Conservation (phyloP, 2,888 invertebrate species). For the Euplexia lucipara region DNA sequence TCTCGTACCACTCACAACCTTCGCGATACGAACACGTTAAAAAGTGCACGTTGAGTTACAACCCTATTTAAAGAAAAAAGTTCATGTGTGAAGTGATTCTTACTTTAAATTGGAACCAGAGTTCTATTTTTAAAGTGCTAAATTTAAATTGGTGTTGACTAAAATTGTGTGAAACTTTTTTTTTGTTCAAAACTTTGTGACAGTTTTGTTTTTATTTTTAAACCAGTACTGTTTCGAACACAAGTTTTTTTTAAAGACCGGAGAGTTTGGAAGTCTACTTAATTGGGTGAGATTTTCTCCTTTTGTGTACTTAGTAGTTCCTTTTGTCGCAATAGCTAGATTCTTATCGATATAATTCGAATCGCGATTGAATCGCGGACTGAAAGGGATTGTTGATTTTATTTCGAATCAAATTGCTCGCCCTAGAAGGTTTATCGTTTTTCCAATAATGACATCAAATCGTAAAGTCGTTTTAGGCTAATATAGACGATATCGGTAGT, state of each 20-base stretch:
- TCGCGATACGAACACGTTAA: constrained; percentile 65
- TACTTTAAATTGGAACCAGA: constrained; percentile 62
- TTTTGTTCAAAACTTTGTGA: constrained; percentile 60
- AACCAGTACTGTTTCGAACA: constrained; percentile 39
- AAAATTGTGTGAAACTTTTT: constrained; percentile 63
- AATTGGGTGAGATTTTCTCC: constrained; percentile 53
- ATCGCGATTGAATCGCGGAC: constrained; percentile 61
- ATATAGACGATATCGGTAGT: constrained; percentile 46
- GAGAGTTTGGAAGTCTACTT: constrained; percentile 36
- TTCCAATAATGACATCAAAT: constrained; percentile 75
- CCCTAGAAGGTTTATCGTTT: constrained; percentile 74
- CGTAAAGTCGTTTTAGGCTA: constrained; percentile 68
- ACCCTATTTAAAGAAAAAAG: constrained; percentile 55
- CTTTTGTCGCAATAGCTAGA: constrained; percentile 40
- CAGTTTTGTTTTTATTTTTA: constrained; percentile 51
- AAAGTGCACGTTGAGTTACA: constrained; percentile 63
- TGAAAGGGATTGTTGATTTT: constrained; percentile 69
- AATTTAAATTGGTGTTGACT: constrained; percentile 68
- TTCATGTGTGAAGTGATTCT: constrained; percentile 63
- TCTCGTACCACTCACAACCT: constrained; percentile 63
- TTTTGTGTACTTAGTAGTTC: constrained; percentile 43
- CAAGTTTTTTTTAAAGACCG: constrained; percentile 28
- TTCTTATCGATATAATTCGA: constrained; percentile 59
- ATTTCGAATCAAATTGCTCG: constrained; percentile 69
- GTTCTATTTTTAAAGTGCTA: constrained; percentile 69